A percentile compares a stretch with the other conserved stretches of the same genome.
Evolutionary conservation across 2,113 vertebrate species (phyloP).

Genomic region (Nematolebias whitei): DNA sequence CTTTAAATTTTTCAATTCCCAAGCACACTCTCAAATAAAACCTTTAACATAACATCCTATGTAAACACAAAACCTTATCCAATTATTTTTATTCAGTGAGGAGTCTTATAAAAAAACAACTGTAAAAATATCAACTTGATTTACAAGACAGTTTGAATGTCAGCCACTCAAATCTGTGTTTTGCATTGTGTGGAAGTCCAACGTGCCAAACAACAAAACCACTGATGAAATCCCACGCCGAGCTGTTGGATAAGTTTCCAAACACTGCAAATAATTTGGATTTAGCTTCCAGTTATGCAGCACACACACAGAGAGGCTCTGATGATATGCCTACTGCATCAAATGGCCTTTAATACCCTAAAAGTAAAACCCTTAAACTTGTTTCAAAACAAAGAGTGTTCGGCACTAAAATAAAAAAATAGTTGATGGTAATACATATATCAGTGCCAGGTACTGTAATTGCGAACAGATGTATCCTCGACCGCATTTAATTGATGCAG

Average conservation of each 20-base stretch:
- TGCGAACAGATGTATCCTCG: no score
- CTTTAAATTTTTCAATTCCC: background rate
- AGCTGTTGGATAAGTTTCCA: constrained; percentile 39
- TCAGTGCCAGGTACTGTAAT: no score
- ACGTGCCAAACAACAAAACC: constrained; percentile 50
- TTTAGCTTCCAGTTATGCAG: constrained; percentile 22
- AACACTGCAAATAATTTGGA: constrained; percentile 31
- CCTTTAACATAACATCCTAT: no score
- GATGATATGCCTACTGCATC: no score
- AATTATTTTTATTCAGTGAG: background rate
- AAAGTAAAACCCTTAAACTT: no score
- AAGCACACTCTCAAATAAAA: background rate
- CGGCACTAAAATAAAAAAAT: no score
- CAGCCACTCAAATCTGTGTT: constrained; percentile 25
- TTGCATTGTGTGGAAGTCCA: constrained; percentile 33
- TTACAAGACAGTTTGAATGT: constrained; percentile 30
- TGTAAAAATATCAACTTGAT: constrained; percentile 40
- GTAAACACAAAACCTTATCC: background rate
- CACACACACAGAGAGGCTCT: no score
- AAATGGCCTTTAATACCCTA: no score
- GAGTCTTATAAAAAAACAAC: constrained; percentile 4
- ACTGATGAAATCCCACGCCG: constrained; percentile 48
- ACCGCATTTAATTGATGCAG: no score
- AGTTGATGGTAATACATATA: no score
- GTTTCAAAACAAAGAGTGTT: no score